phyloP scores from a whole-genome alignment of 1,140 invertebrate genomes.

The Drosophila sturtevanti region DNA sequence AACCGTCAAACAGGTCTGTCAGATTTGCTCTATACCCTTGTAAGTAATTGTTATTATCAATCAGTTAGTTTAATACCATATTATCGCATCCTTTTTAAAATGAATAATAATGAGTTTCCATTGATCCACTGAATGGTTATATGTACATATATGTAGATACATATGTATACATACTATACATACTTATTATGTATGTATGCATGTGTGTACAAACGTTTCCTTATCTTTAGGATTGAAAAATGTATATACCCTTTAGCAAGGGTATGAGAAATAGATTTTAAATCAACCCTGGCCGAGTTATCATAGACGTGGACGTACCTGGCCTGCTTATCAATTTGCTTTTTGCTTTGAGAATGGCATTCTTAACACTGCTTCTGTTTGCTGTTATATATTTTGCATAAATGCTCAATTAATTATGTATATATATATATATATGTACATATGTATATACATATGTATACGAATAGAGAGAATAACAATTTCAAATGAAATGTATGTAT shows the following conservation, averaged over 20 bases:
- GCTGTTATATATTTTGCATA: conserved; percentile 57
- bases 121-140: too few relatives aligned
- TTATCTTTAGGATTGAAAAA: neutral
- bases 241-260: neutral
- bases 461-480: conserved; percentile 24
- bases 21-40: neutral
- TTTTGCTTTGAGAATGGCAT: conserved; percentile 3
- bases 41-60: too few relatives aligned
- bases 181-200: too few relatives aligned
- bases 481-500: conserved; percentile 48
- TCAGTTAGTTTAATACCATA: too few relatives aligned
- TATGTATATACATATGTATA: neutral
- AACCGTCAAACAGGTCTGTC: neutral
- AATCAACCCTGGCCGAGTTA: conserved; percentile 64
- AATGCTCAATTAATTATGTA: conserved; percentile 67
- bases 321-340: conserved; percentile 49
- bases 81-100: too few relatives aligned
- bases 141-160: too few relatives aligned
- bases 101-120: too few relatives aligned
- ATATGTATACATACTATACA: too few relatives aligned
- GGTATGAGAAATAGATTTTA: neutral
- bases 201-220: too few relatives aligned
- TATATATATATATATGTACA: neutral
- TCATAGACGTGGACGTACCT: conserved; percentile 26
- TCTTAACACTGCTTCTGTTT: conserved; percentile 14